A percentile compares a stretch with the other conserved stretches of the same genome.
phyloP scores from a whole-genome alignment of 2,888 invertebrate genomes.

The Acanthosepion esculentum region DNA sequence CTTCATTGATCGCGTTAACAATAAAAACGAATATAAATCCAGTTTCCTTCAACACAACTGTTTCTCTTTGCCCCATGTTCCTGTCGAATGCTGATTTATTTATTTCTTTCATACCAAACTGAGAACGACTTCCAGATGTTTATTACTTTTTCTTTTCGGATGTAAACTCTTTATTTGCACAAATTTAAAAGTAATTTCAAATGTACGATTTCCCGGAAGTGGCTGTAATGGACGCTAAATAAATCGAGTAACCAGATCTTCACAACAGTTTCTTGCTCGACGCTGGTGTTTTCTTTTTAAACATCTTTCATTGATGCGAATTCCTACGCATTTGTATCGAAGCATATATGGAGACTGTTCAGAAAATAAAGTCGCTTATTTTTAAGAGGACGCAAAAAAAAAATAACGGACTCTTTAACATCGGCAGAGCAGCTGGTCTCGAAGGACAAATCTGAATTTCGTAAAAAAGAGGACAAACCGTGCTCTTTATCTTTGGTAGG shows the following conservation, averaged over 20 bases:
- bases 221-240: slow-evolving; percentile 33
- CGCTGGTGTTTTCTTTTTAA: not conserved
- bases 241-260: not conserved
- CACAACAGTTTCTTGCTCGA: not conserved
- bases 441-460: no score
- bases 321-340: not conserved
- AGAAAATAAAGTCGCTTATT: not conserved
- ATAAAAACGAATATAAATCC: no score
- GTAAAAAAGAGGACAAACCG: no score
- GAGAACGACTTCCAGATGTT: no score
- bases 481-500: no score
- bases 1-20: no score
- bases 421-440: no score
- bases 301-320: not conserved
- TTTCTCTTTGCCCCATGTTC: no score
- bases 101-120: no score
- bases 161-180: not conserved
- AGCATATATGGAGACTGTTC: not conserved
- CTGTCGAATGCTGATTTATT: no score
- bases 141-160: not conserved
- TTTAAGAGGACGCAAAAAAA: not conserved
- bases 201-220: slow-evolving; percentile 33
- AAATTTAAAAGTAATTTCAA: slow-evolving; percentile 8
- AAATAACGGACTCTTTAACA: no score
- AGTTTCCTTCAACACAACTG: no score